A percentile compares a stretch with the other conserved stretches of the same genome.
phyloP scores from a whole-genome alignment of 2,797 vertebrate genomes.

The Sebastes umbrosus region DNA sequence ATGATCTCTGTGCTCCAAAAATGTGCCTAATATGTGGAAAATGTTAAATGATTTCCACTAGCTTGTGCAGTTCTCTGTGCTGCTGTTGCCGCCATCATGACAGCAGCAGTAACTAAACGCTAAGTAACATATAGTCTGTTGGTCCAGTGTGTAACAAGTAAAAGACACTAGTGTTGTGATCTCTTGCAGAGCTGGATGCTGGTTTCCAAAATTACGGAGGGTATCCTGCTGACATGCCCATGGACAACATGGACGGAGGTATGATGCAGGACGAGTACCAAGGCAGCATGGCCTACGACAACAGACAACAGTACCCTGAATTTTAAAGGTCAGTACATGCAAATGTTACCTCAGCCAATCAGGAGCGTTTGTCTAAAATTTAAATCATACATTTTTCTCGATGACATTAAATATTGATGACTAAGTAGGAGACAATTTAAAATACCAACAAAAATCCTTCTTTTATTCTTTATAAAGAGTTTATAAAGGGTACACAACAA shows the following conservation, averaged over 20 bases:
- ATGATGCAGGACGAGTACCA: slow-evolving; percentile 67
- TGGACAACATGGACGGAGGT: slow-evolving; percentile 44
- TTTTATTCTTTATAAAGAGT: background rate
- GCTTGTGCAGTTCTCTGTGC: background rate
- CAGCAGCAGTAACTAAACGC: background rate
- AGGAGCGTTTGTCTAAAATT: background rate
- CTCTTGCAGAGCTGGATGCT: slow-evolving; percentile 73
- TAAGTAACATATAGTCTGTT: background rate
- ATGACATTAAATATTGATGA: background rate
- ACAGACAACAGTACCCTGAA: background rate
- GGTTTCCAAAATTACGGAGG: slow-evolving; percentile 28
- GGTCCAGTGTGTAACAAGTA: background rate
- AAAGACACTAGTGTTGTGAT: background rate
- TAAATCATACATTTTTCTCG: background rate
- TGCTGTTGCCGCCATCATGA: background rate
- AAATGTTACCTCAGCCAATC: background rate
- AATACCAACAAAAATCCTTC: background rate
- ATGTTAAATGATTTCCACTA: slow-evolving; percentile 2
- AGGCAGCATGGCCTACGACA: slow-evolving; percentile 54
- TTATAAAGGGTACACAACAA: background rate
- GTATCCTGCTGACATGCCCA: slow-evolving; percentile 39
- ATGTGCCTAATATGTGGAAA: background rate
- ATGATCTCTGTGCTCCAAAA: background rate
- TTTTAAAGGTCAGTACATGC: slow-evolving; percentile 67
- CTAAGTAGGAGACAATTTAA: background rate